Conservation (phyloP, 2,113 vertebrate genomes). For the Isichthys henryi region DNA sequence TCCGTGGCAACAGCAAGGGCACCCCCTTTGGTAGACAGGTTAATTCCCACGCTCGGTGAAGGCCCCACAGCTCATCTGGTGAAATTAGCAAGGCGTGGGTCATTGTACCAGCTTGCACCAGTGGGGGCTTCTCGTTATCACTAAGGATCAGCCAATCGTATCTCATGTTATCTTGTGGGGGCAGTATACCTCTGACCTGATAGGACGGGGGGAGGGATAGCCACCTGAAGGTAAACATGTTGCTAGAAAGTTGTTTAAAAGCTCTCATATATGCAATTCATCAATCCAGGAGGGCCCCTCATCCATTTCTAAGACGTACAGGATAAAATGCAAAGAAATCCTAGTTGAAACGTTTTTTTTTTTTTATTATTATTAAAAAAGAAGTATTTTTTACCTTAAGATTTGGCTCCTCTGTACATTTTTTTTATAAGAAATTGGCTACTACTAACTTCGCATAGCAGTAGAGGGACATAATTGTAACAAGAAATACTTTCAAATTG, state of each 20-base stretch:
- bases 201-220: constrained; percentile 40
- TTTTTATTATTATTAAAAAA: background rate
- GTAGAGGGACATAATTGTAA: background rate
- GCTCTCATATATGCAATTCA: background rate
- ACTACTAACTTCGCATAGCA: background rate
- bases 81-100: constrained; percentile 90
- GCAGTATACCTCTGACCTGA: constrained; percentile 87
- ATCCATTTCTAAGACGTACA: too few relatives aligned
- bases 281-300: background rate
- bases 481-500: background rate
- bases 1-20: constrained; percentile 88
- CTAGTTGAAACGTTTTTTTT: background rate
- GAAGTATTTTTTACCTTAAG: background rate
- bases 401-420: background rate
- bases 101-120: constrained; percentile 83
- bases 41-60: constrained; percentile 86
- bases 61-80: constrained; percentile 93
- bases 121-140: constrained; percentile 75
- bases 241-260: background rate
- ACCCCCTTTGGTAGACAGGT: constrained; percentile 78
- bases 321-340: background rate
- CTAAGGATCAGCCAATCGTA: constrained; percentile 80
- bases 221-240: background rate
- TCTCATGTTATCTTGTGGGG: constrained; percentile 78
- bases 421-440: background rate